Evolutionary conservation across 2,888 invertebrate species (phyloP), one percentile per base, ranked within the genome.

Genomic region (Parascotia fuliginaria): DNA sequence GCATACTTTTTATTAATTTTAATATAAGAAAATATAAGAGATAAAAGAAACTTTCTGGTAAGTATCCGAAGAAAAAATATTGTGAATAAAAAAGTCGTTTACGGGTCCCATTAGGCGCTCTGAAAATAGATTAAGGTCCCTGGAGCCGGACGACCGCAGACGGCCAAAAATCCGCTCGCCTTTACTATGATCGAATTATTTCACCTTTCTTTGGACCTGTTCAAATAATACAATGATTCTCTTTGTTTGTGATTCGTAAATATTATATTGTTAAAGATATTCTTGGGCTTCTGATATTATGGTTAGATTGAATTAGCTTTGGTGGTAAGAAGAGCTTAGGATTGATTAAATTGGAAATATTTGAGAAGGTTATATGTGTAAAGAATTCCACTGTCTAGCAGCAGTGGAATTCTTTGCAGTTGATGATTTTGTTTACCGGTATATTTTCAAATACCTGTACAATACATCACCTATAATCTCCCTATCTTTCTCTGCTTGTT

Each of bases 111-210:
- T 65, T 60, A 61, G 58, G 63, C 47, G 49, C 45, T 50, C 62
- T 53, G 61, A 46, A 55, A 70, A 74, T 70, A 73, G 75, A 75
- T 73, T 65, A 69, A 60, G 72, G 74, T 48, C 54, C 49, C 60
- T 46, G 3, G 37, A 51, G 53, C 29, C 31, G 28, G 52, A 55
- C 56, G 45, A 60, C 63, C 62, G 49, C 62, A 51, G 58, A 55
- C 49, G 39, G 56, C 52, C 60, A 37, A 49, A 62, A 54, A 54
- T 45, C 54, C 49, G 27, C 39, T n/a, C 32, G 28, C 55, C 52
- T 54, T 53, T 44, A 39, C 50, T 39, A 39, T 54, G 58, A 59
- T 66, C 62, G 31, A 64, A 69, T 66, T 63, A 54, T 60, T 60
- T 48, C 66, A 57, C 55, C 62, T 65, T 69, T 70, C 59, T 61